Evolutionary conservation across 2,888 invertebrate species (phyloP), one percentile per base, ranked within the genome.

Genomic region (Dryococelus australis): DNA sequence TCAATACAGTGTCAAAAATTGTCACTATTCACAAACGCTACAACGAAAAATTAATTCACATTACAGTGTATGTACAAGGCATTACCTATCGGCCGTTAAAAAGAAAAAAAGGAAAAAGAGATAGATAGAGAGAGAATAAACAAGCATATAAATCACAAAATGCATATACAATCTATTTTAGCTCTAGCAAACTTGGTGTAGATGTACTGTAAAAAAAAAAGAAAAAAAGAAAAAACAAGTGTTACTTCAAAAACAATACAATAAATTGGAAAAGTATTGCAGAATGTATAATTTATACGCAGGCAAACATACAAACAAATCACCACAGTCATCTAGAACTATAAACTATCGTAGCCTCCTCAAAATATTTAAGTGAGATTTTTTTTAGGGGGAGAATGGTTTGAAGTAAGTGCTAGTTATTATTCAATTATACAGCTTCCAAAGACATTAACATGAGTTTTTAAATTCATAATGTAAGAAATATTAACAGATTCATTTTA

Each of bases 341-440:
- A 89, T 86, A 87, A 87, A 87, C 84, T 88, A 81, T 89, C 89
- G 89, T 89, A 89, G 89, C 89, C 89, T 89, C 89, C 89, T 89
- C 89, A 89, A 88, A 85, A 86, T 87, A 86, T 88, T 88, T 88
- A 87, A 86, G 86, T 88, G 43, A 87, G 47, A 65, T 26, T 85
- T 87, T 85, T 35, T 85, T 87, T 81, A 53, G 86, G 86, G 20
- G 20, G 83, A 35, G 28, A 6, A 16, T 83, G 43, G 35, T 26
- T 83, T 83, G 13, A 35, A 83, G 28, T 83, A 20, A 35, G n/a
- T 20, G 8, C n/a, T n/a, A 65, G n/a, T n/a, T 65, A n/a, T 65
- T 65, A 24, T 65, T 12, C 65, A 65, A n/a, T 65, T 65, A 24
- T 65, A 16, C 65, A 65, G 65, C 65, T 16, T 65, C n/a, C n/a